Conservation (phyloP, 1,140 invertebrate genomes). For the Nephila pilipes region DNA sequence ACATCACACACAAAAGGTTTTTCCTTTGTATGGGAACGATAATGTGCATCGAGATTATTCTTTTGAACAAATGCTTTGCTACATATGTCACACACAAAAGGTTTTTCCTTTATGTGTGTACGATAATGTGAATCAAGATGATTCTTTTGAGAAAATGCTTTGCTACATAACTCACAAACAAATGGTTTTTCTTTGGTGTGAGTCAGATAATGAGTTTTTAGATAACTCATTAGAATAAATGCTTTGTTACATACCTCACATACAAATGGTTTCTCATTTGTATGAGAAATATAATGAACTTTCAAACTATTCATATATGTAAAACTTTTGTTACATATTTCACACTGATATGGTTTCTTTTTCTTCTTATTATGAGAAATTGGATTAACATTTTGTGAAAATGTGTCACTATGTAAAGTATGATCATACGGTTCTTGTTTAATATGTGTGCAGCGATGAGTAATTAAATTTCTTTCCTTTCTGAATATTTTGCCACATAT, state of each 20-base stretch:
- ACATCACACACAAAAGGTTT: conserved; percentile 88
- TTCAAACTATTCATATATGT: too few species aligned
- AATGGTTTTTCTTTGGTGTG: conserved; percentile 17
- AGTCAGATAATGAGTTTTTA: conserved; percentile 78
- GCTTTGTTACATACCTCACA: conserved; percentile 80
- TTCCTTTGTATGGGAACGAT: conserved; percentile 87
- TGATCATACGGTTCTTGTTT: too few species aligned
- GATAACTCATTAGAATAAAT: conserved; percentile 67
- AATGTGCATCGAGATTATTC: conserved; percentile 92
- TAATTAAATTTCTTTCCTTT: too few species aligned
- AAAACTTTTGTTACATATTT: conserved; percentile 80
- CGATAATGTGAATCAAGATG: background rate
- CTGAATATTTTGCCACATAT: too few species aligned
- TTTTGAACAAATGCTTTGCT: background rate
- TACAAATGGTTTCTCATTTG: conserved; percentile 78
- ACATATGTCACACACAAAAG: conserved; percentile 83
- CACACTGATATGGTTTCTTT: conserved; percentile 78
- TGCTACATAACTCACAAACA: background rate
- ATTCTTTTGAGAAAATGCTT: background rate
- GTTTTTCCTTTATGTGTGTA: conserved; percentile 83
- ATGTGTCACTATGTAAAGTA: too few species aligned
- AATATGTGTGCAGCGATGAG: too few species aligned
- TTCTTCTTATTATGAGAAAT: conserved; percentile 54
- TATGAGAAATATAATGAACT: too few species aligned
- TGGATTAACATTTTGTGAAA: too few species aligned